Base-by-base conservation (phyloP, 2,113 vertebrate species). In the Indicator indicator region DNA sequence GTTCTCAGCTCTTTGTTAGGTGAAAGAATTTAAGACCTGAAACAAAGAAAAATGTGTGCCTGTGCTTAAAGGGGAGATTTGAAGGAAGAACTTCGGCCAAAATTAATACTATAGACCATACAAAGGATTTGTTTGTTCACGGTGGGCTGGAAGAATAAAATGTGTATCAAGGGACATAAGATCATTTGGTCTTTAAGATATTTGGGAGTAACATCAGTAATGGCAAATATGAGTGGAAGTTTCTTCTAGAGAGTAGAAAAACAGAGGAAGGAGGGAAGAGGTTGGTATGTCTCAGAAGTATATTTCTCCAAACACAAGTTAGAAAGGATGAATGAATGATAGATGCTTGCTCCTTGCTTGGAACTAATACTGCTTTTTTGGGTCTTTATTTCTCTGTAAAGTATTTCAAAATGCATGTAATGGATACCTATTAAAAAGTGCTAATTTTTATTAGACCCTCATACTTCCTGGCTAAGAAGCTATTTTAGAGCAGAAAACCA, bases 41-140 rank as follows among this genome's bases (percentile, higher is more conserved):
- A 88, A 70, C 4, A 28, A 3, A 60, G 76, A 40, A 91, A 85
- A 87, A 75, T 52, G 10, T 17, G 11, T 54, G 26, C 62, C 76
- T 86, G n/a, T 71, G 60, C 62, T 92, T 71, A 81, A 90, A 38
- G 42, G n/a, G 33, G 64, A 72, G 28, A 27, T 71, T n/a, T 80
- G 76, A 92, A 88, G 28, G 33, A 59, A 86, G 72, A 76, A 50
- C 65, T 74, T 88, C 65, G 71, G 82, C 82, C 79, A 91, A 80
- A 77, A 72, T 62, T 30, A 83, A 26, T 89, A 87, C 62, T 91
- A 42, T 48, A 81, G 88, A 48, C 42, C 79, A 94, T 77, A 94
- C 69, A 86, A 91, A 92, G 52, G 73, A 77, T 83, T 50, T 88
- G 52, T 83, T 95, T 95, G 65, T 81, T 94, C 62, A 69, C 85